These are phyloP conservation scores for Hypolimnas misippus DNA, from an alignment of 2,888 invertebrate species.

Conservation along the genomic window DNA sequence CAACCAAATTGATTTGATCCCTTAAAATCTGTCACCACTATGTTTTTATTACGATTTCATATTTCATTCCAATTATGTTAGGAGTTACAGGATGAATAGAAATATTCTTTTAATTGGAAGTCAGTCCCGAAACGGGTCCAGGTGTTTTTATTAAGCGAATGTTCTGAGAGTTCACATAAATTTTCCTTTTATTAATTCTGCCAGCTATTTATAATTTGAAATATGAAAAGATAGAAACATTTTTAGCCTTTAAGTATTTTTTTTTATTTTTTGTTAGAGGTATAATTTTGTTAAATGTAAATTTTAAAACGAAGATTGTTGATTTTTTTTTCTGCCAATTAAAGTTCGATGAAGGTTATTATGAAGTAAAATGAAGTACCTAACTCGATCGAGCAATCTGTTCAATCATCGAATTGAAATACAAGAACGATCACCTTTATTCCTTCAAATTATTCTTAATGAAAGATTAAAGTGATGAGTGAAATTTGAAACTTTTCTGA, in stretches of 20 bases:
- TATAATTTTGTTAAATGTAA: no score
- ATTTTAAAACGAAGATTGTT: no score
- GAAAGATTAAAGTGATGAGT: conserved; percentile 23
- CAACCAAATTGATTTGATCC: conserved; percentile 1
- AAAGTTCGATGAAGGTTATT: no score
- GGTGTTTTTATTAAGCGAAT: not conserved
- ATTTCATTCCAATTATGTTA: not conserved
- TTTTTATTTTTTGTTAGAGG: no score
- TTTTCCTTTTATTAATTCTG: no score
- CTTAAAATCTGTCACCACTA: not conserved
- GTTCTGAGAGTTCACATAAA: not conserved
- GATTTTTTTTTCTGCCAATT: not conserved
- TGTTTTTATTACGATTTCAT: conserved; percentile 1
- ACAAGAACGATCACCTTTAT: conserved; percentile 23
- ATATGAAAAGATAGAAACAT: no score
- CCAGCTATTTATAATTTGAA: no score
- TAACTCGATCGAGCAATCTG: not conserved
- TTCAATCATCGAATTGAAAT: not conserved
- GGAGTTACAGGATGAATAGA: not conserved
- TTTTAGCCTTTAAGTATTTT: no score
- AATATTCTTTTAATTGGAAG: not conserved
- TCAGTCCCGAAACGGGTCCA: not conserved
- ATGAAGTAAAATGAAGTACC: not conserved
- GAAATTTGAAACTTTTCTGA: conserved; percentile 32
- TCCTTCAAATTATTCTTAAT: conserved; percentile 25